Evolutionary conservation across 1,140 invertebrate species (phyloP).

Genomic region (Bombus confusus): DNA sequence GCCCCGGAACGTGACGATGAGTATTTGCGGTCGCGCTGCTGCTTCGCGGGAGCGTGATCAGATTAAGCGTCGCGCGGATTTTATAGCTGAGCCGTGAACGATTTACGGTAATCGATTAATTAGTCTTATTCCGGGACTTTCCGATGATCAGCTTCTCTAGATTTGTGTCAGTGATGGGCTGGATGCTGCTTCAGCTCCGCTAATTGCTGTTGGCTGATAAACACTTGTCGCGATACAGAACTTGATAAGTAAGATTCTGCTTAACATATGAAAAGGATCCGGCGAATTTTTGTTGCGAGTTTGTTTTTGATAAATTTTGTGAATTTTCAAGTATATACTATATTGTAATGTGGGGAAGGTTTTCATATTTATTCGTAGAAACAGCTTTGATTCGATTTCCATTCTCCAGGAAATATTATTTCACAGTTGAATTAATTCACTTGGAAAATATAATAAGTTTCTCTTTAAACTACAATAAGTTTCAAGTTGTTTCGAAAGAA

Average conservation of each 20-base stretch:
- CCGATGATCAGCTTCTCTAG: neutral
- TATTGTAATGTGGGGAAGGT: neutral
- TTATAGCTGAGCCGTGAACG: conserved; percentile 36
- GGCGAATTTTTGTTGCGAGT: no score
- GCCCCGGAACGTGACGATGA: conserved; percentile 69
- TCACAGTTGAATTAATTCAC: no score
- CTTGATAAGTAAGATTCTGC: neutral
- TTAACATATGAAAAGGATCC: neutral
- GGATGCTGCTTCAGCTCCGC: neutral
- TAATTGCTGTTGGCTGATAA: neutral
- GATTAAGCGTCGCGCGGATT: conserved; percentile 62
- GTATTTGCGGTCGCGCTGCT: conserved; percentile 69
- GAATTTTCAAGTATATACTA: no score
- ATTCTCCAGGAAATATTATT: no score
- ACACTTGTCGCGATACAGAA: neutral
- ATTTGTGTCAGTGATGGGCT: neutral
- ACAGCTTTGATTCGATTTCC: neutral
- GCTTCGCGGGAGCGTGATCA: conserved; percentile 66
- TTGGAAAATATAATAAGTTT: no score
- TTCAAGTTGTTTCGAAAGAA: no score
- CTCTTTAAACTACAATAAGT: no score
- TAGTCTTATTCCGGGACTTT: conserved; percentile 34
- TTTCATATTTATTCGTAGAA: neutral
- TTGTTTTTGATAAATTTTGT: no score
- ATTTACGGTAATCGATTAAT: conserved; percentile 57